A percentile compares a stretch with the other conserved stretches of the same genome.
Conservation (phyloP, 2,113 vertebrate genomes). For the Paratilapia polleni region DNA sequence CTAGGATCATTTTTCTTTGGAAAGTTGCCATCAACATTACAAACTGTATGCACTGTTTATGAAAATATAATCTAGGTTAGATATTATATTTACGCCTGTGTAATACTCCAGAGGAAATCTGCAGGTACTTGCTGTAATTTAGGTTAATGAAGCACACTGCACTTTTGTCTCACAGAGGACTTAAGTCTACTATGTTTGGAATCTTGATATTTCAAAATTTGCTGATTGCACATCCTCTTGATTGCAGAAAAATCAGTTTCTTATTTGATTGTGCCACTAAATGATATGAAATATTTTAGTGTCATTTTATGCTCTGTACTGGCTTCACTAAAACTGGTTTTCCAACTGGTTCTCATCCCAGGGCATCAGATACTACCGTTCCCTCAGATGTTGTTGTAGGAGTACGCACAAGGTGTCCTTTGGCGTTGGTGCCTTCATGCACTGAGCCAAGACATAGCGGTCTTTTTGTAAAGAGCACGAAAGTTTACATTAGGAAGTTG, state of each 20-base stretch:
- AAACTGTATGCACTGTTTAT: not conserved
- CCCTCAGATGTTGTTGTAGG: not conserved
- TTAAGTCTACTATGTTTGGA: not conserved
- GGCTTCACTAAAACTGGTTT: no score
- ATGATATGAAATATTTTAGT: not conserved
- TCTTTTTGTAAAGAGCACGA: not conserved
- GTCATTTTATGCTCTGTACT: not conserved
- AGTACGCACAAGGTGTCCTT: not conserved
- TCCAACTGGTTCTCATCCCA: not conserved
- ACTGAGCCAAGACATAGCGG: not conserved
- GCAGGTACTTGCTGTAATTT: not conserved
- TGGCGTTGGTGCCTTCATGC: not conserved
- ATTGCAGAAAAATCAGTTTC: not conserved
- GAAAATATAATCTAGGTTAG: not conserved
- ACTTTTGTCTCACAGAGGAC: not conserved
- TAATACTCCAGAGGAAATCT: not conserved
- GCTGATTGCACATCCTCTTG: not conserved
- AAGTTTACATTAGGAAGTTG: not conserved
- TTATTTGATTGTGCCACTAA: not conserved
- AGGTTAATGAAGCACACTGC: not conserved
- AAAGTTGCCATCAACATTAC: not conserved
- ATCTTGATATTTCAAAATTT: no score
- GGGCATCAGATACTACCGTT: not conserved
- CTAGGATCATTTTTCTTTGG: no score
- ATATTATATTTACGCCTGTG: not conserved